These are phyloP conservation scores for Leucozona laternaria DNA, from an alignment of 2,888 invertebrate genomes.

Conservation along the genomic window DNA sequence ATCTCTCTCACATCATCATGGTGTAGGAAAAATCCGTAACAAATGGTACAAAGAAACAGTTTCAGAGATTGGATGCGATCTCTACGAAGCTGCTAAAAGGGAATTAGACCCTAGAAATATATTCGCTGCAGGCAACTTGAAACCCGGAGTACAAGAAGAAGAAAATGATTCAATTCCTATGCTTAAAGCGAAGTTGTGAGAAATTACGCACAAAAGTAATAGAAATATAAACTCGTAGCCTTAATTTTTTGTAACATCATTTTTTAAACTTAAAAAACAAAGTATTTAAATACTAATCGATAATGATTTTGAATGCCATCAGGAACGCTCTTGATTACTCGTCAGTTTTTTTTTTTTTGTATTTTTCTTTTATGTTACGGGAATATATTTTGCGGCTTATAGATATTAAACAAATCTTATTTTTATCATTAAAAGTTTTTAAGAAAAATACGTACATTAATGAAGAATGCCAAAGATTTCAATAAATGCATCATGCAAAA, in stretches of 20 bases:
- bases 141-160: constrained; percentile 71
- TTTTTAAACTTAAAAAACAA: background rate
- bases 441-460: background rate
- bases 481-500: constrained; percentile 42
- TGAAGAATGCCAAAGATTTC: constrained; percentile 60
- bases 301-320: background rate
- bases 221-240: constrained; percentile 34
- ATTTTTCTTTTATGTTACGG: constrained; percentile 26
- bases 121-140: constrained; percentile 94
- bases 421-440: constrained; percentile 11
- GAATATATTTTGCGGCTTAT: constrained; percentile 20
- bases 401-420: constrained; percentile 15
- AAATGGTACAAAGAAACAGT: constrained; percentile 94
- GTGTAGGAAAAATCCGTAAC: constrained; percentile 96
- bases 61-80: constrained; percentile 90
- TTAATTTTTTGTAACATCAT: constrained; percentile 53
- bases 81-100: constrained; percentile 92
- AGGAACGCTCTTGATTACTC: background rate
- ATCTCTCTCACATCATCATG: constrained; percentile 98
- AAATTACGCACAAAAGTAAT: constrained; percentile 12
- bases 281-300: background rate
- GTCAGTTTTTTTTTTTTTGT: constrained; percentile 5
- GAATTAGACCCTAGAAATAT: constrained; percentile 97
- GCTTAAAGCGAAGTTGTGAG: constrained; percentile 56
- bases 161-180: background rate